Conservation (phyloP, 2,113 vertebrate species). For the Ptychochromis oligacanthus region DNA sequence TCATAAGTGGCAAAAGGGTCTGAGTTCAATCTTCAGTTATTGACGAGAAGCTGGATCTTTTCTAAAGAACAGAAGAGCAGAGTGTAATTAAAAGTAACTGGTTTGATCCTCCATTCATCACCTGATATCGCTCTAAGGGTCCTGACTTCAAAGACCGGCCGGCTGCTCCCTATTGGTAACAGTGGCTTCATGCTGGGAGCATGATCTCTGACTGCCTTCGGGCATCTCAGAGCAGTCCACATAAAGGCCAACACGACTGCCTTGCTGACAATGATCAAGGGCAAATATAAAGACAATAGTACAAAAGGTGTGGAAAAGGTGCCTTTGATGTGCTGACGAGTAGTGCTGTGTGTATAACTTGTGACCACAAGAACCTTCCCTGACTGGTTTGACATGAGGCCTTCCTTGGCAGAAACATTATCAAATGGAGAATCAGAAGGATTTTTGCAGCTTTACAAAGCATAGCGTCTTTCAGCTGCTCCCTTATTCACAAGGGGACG, state of each 20-base stretch:
- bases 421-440: background rate
- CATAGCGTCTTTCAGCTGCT: too few relatives aligned
- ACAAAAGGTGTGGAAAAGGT: background rate
- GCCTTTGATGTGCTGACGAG: background rate
- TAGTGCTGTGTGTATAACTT: conserved; percentile 9
- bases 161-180: background rate
- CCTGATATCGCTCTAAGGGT: conserved; percentile 21
- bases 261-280: conserved; percentile 33
- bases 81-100: conserved; percentile 19
- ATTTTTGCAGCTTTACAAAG: background rate
- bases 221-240: conserved; percentile 17
- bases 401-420: background rate
- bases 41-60: background rate
- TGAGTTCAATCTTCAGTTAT: background rate
- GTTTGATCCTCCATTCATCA: conserved; percentile 24
- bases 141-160: conserved; percentile 44
- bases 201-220: background rate
- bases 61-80: background rate
- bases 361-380: conserved; percentile 2
- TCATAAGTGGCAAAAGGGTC: too few relatives aligned
- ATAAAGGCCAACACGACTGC: background rate
- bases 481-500: too few relatives aligned
- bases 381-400: background rate
- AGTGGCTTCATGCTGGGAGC: conserved; percentile 27
- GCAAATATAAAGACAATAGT: conserved; percentile 31